phyloP scores from a whole-genome alignment of 2,888 invertebrate genomes.

The Dynastes hyllus region DNA sequence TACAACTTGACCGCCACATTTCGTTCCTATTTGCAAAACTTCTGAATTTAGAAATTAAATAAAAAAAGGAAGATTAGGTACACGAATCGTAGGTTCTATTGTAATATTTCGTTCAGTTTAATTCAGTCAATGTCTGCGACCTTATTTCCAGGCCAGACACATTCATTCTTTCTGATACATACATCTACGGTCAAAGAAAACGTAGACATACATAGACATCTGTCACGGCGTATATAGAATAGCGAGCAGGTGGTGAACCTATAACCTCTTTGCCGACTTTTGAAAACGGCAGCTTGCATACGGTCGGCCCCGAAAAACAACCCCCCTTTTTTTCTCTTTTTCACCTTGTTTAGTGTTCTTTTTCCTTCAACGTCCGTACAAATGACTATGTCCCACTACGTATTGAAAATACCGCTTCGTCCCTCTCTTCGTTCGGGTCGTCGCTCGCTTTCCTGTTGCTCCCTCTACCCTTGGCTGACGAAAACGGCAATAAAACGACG shows the following conservation, averaged over 20 bases:
- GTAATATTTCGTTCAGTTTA: no score
- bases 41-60: no score
- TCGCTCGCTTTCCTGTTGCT: slow-evolving; percentile 30
- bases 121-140: background rate
- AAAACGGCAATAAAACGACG: slow-evolving; percentile 7
- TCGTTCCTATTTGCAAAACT: no score
- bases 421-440: background rate
- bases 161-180: background rate
- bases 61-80: no score
- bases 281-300: slow-evolving; percentile 42
- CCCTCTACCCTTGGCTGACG: background rate
- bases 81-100: no score
- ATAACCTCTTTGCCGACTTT: slow-evolving; percentile 45
- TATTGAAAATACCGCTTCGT: background rate
- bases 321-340: background rate
- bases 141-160: background rate
- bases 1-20: no score
- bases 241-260: slow-evolving; percentile 42
- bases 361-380: background rate
- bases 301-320: slow-evolving; percentile 11
- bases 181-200: slow-evolving; percentile 1
- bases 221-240: slow-evolving; percentile 52
- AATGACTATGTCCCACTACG: background rate
- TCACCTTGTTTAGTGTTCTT: background rate
- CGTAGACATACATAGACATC: slow-evolving; percentile 51